These are phyloP conservation scores for Drosophila meridionalis DNA, from an alignment of 2,888 invertebrate genomes.

Conservation along the genomic window DNA sequence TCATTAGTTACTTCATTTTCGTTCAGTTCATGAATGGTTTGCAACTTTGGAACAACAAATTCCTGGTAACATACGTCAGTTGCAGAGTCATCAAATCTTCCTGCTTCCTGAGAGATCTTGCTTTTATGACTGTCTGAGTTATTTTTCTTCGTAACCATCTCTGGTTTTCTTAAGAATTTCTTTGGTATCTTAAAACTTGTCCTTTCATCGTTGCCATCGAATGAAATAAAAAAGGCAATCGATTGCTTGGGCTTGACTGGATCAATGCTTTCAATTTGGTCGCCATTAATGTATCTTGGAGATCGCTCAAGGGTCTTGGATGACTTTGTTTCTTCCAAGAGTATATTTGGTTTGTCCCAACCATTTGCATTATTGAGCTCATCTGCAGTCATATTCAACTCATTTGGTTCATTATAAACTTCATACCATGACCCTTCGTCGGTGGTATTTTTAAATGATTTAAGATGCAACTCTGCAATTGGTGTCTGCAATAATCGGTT, in stretches of 20 bases:
- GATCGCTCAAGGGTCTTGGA: conserved; percentile 18
- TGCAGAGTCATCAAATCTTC: conserved; percentile 16
- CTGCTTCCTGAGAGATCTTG: background rate
- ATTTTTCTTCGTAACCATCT: background rate
- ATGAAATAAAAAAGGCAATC: conserved; percentile 67
- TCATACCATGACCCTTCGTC: conserved; percentile 66
- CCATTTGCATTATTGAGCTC: conserved; percentile 9
- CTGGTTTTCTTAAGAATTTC: conserved; percentile 24
- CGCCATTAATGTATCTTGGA: conserved; percentile 60
- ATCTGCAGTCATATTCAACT: background rate
- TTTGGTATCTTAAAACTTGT: conserved; percentile 47
- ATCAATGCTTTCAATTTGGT: conserved; percentile 31
- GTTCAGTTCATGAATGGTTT: conserved; percentile 66
- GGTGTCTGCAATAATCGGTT: conserved; percentile 59
- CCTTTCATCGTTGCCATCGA: conserved; percentile 56
- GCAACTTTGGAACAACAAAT: conserved; percentile 43
- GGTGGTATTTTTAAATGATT: conserved; percentile 62
- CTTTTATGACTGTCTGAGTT: background rate
- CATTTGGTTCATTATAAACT: conserved; percentile 16
- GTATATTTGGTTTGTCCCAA: background rate
- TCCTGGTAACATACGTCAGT: conserved; percentile 45
- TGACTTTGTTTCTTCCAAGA: background rate
- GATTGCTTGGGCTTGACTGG: conserved; percentile 50
- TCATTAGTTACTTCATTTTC: conserved; percentile 54
- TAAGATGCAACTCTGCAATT: conserved; percentile 76